Conservation (phyloP, 2,888 invertebrate genomes). For the Ceratothoa steindachneri region DNA sequence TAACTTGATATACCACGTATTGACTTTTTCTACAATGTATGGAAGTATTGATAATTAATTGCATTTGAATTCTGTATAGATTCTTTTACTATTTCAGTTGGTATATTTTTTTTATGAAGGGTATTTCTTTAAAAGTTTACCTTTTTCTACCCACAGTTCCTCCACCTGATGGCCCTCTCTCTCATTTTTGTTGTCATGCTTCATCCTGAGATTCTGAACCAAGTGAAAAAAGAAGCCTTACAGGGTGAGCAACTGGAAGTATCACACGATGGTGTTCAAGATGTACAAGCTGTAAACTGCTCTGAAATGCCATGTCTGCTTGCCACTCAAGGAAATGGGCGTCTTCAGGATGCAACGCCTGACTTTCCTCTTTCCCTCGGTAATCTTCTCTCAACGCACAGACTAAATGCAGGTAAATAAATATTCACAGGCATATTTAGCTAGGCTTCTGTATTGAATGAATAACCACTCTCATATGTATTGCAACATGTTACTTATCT, state of each 20-base stretch:
- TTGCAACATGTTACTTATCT: not conserved
- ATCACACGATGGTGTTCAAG: not conserved
- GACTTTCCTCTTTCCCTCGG: slow-evolving; percentile 35
- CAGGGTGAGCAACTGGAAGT: not conserved
- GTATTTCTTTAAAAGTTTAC: too few relatives aligned
- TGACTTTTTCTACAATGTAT: too few relatives aligned
- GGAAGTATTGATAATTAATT: too few relatives aligned
- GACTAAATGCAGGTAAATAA: slow-evolving; percentile 30
- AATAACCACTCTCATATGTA: not conserved
- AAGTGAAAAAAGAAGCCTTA: slow-evolving; percentile 40
- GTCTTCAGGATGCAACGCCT: slow-evolving; percentile 11
- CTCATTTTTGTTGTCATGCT: slow-evolving; percentile 70
- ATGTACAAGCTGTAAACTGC: slow-evolving; percentile 42
- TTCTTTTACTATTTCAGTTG: too few relatives aligned
- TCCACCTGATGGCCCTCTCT: slow-evolving; percentile 70
- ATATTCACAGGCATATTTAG: not conserved
- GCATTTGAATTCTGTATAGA: too few relatives aligned
- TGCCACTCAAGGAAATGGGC: slow-evolving; percentile 29
- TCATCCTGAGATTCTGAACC: slow-evolving; percentile 65
- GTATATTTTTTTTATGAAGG: too few relatives aligned
- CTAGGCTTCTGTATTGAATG: not conserved
- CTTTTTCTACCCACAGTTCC: too few relatives aligned
- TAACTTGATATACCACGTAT: too few relatives aligned
- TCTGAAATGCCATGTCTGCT: slow-evolving; percentile 41
- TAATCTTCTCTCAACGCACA: slow-evolving; percentile 36